Evolutionary conservation across 2,888 invertebrate genomes (phyloP).

Genomic region (Malthinus flaveolus): DNA sequence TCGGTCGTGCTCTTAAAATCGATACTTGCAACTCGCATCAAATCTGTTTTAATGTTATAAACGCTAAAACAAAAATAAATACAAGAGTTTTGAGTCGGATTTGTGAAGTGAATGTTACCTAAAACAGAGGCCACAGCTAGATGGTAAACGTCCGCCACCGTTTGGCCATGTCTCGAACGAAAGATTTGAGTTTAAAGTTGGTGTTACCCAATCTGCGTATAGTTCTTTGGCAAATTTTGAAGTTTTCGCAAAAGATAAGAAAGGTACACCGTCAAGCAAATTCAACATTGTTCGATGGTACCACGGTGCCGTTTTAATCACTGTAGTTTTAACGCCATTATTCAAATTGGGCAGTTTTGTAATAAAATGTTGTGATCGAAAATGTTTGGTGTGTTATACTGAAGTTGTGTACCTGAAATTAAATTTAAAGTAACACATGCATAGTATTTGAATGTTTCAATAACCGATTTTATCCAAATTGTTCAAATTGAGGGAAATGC

Average conservation of each 20-base stretch:
- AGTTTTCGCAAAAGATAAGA: slow-evolving; percentile 84
- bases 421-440: too few species aligned
- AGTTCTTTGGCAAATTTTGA: slow-evolving; percentile 78
- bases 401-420: too few species aligned
- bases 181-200: slow-evolving; percentile 69
- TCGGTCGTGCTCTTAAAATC: slow-evolving; percentile 66
- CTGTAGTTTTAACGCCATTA: slow-evolving; percentile 61
- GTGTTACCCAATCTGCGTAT: slow-evolving; percentile 80
- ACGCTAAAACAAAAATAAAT: too few species aligned
- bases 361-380: slow-evolving; percentile 65
- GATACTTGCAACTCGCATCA: slow-evolving; percentile 59
- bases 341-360: slow-evolving; percentile 61
- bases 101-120: too few species aligned
- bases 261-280: slow-evolving; percentile 64
- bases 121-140: too few species aligned
- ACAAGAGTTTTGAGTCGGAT: too few species aligned
- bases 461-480: too few species aligned
- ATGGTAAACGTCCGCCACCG: too few species aligned
- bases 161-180: too few species aligned
- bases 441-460: too few species aligned
- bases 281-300: slow-evolving; percentile 68
- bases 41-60: slow-evolving; percentile 65
- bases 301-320: slow-evolving; percentile 65
- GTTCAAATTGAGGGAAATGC: too few species aligned
- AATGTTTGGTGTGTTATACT: too few species aligned